phyloP scores from a whole-genome alignment of 2,113 vertebrate genomes.

The Phocoena sinus region DNA sequence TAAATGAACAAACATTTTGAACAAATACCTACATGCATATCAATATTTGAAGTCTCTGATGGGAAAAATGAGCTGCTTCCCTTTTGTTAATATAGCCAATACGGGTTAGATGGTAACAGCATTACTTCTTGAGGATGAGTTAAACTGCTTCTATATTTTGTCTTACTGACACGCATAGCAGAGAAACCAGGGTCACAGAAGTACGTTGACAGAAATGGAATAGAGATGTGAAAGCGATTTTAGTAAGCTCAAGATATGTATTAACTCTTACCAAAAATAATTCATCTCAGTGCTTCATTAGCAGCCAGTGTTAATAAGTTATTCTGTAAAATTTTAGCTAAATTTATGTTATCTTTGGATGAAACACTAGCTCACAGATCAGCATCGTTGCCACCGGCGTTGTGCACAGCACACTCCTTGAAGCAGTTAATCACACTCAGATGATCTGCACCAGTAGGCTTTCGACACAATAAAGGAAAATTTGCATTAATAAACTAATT shows the following conservation, averaged over 20 bases:
- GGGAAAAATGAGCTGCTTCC: not conserved
- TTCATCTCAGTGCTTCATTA: not conserved
- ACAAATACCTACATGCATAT: not conserved
- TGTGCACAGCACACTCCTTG: not conserved
- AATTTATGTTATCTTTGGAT: not conserved
- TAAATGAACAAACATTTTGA: not conserved
- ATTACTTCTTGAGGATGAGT: not conserved
- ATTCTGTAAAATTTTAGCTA: not conserved
- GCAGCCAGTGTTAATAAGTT: not conserved
- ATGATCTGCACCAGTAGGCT: not conserved
- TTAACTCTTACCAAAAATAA: not conserved
- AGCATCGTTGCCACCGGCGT: fast-evolving
- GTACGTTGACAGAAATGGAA: not conserved
- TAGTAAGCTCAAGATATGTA: not conserved
- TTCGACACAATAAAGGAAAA: not conserved
- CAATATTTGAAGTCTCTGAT: not conserved
- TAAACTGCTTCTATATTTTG: not conserved
- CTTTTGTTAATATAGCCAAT: not conserved
- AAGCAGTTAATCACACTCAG: not conserved
- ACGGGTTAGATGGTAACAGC: not conserved
- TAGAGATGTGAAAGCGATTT: not conserved
- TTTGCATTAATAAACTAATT: not conserved
- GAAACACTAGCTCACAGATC: not conserved
- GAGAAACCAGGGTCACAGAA: not conserved
- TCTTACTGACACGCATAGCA: not conserved